Base-by-base conservation (phyloP, 2,113 vertebrate species). In the Channa maculata region DNA sequence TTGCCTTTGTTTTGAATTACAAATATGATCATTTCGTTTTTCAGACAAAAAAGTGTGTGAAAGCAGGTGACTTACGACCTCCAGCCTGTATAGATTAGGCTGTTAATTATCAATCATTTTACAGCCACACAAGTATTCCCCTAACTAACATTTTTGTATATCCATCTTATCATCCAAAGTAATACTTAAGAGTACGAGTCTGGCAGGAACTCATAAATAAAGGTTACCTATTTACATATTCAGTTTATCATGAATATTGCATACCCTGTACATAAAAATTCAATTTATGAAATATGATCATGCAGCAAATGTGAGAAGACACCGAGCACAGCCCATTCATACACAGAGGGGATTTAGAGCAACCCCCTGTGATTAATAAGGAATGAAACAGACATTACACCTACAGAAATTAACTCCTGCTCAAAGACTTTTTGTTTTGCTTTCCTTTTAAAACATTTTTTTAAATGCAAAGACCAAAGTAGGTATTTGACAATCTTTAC, bases 251-350 rank as follows among this genome's bases (percentile, higher is more conserved):
- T 92, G 86, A 93, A 94, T 93, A 94, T 93, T 93, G 90, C 90
- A 93, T 91, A 92, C 89, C 93, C 91, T 92, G 90, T 92, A 93
- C 92, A 93, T 94, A 92, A 93, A 95, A 93, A 94, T 94, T 93
- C 90, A 93, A 94, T 92, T 94, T 93, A 92, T 94, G 92, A 95
- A 95, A 94, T 93, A 94, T 94, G 93, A 92, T 94, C 93, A 87
- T 89, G 93, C 88, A 91, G 86, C 91, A 88, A 89, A 90, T 85
- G 91, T 88, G 79, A 91, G 91, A 89, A 90, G 87, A 92, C 86
- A 88, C 83, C 83, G 80, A 89, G 86, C 87, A 86, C 87, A 88
- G 81, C 83, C 88, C 80, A 78, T 92, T 93, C 86, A 85, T 86
- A 92, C 73, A 88, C 75, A 39, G 81, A 64, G 60, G 65, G 80